Evolutionary conservation across 2,888 invertebrate genomes (phyloP), one percentile per base, ranked within the genome.

Genomic region (Formica aserva): DNA sequence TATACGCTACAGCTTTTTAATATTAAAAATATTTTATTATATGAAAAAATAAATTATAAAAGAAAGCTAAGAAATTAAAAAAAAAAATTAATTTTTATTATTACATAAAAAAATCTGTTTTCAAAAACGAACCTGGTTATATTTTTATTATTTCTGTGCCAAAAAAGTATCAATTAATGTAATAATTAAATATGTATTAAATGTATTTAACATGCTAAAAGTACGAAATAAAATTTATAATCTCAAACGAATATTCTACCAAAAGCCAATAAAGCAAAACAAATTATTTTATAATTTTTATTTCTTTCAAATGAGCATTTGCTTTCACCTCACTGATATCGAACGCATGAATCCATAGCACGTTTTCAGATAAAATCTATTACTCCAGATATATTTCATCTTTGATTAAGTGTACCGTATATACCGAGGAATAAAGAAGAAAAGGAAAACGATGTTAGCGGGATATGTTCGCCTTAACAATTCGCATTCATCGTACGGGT

Each of bases 361-460:
- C 45, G 26, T 62, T 78, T 69, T 41, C 71, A 71, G 45, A 78
- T 78, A 48, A 71, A 71, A 80, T 80, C 60, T 60, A 32, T 48
- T 80, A 71, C 32, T 41, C 18, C 22, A 22, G 41, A 13, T 15
- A 41, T 71, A 29, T 63, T 76, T 65, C 63, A 3, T 76, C 38
- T 63, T 76, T 77, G 77, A 81, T 76, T 48, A 52, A 75, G 75
- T 60, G 18, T 52, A 52, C 35, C 60, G 60, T 52, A 45, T 63
- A 38, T 9, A 57, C 6, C 22, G 18, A 45, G 5, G 41, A 11
- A 29, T 32, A 13, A 48, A 60, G 57, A 26, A 35, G 18, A 60
- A 32, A 45, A 60, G 32, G 2, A 26, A 71, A 71, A 41, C 18
- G 35, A 60, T 60, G 35, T 60, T 29, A 32, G 22, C 4, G 13